Evolutionary conservation across 2,113 vertebrate genomes (phyloP).

Genomic region (Pygathrix nemaeus): DNA sequence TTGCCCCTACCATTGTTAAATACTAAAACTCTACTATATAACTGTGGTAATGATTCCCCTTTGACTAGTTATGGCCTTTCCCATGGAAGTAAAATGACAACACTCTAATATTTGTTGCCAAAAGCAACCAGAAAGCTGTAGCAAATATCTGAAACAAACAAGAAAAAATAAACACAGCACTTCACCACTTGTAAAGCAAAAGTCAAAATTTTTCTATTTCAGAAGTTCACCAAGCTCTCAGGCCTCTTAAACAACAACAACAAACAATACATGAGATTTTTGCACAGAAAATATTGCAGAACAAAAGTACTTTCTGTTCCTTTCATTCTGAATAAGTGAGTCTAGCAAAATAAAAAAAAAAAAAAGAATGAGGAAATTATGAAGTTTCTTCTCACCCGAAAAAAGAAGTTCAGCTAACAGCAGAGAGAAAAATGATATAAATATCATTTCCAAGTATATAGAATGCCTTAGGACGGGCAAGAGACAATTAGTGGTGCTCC

Average conservation of each 20-base stretch:
- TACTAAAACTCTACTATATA: not conserved
- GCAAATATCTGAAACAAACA: not conserved
- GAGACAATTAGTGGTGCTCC: not conserved
- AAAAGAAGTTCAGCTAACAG: not conserved
- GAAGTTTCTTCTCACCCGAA: not conserved
- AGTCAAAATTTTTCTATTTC: not conserved
- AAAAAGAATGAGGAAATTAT: constrained; percentile 24
- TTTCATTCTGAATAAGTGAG: constrained; percentile 41
- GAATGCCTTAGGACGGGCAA: not conserved
- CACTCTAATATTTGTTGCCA: not conserved
- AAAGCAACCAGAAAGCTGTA: not conserved
- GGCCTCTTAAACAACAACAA: not conserved
- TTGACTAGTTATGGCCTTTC: not conserved
- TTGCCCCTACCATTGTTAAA: not conserved
- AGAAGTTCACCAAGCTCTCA: not conserved
- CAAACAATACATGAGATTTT: not conserved
- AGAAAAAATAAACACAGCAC: not conserved
- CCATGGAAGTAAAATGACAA: not conserved
- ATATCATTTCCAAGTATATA: not conserved
- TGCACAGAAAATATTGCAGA: not conserved
- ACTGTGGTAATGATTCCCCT: not conserved
- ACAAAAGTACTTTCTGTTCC: constrained; percentile 2
- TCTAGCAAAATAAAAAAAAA: not conserved
- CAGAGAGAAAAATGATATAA: not conserved
- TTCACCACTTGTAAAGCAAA: not conserved